A percentile compares a stretch with the other conserved stretches of the same genome.
phyloP scores from a whole-genome alignment of 2,888 invertebrate species.

The Drosophila rellima region DNA sequence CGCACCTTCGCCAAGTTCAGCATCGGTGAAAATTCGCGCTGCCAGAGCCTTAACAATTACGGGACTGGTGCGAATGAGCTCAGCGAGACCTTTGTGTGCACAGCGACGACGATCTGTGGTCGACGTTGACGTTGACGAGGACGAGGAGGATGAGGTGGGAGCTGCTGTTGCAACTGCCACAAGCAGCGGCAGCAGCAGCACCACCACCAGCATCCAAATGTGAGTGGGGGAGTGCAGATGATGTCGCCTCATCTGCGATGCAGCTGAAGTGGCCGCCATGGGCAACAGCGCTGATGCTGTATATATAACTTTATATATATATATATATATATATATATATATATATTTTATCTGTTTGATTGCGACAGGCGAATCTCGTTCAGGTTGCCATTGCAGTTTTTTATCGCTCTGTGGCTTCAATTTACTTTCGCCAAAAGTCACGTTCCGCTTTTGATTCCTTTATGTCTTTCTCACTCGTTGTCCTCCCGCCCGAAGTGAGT shows the following conservation, averaged over 20 bases:
- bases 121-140: constrained; percentile 40
- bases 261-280: constrained; percentile 58
- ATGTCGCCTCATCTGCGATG: constrained; percentile 45
- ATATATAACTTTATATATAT: constrained; percentile 21
- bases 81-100: constrained; percentile 83
- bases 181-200: constrained; percentile 57
- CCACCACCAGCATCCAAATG: constrained; percentile 51
- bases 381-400: constrained; percentile 73
- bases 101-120: constrained; percentile 69
- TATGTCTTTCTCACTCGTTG: constrained; percentile 31
- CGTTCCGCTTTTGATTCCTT: constrained; percentile 68
- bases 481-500: constrained; percentile 19
- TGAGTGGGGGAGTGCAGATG: constrained; percentile 26
- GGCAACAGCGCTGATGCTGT: constrained; percentile 8
- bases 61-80: constrained; percentile 85
- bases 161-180: constrained; percentile 44
- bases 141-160: constrained; percentile 45
- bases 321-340: constrained; percentile 24
- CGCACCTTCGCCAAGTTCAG: constrained; percentile 51
- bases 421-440: constrained; percentile 71
- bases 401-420: constrained; percentile 68
- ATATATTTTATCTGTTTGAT: constrained; percentile 65
- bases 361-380: constrained; percentile 54
- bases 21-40: constrained; percentile 84
- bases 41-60: constrained; percentile 85